These are phyloP conservation scores for Hypotaenidia philippensis DNA, from an alignment of 2,797 vertebrate genomes.

Conservation along the genomic window DNA sequence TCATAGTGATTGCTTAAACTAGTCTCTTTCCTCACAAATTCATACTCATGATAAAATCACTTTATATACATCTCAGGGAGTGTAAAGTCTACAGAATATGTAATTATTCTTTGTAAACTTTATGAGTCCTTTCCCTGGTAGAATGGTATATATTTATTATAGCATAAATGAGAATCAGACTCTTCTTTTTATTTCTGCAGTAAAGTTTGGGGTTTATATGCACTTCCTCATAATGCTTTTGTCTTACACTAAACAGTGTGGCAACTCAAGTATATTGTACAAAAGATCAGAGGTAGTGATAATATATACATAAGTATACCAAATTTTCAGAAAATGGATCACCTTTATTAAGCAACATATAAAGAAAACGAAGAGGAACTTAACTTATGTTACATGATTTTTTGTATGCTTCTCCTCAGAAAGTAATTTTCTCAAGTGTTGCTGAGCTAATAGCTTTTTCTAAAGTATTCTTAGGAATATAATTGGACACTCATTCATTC, in stretches of 20 bases:
- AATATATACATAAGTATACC: not conserved
- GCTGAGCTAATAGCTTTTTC: not conserved
- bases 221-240: not conserved
- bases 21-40: not conserved
- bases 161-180: not conserved
- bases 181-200: not conserved
- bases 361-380: not conserved
- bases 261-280: not conserved
- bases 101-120: not conserved
- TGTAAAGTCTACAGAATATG: not conserved
- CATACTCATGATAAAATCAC: not conserved
- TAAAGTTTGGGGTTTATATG: not conserved
- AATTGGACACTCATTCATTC: not conserved
- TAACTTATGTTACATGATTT: not conserved
- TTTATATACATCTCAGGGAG: not conserved
- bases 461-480: not conserved
- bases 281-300: not conserved
- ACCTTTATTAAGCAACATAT: not conserved
- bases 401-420: not conserved
- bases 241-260: not conserved
- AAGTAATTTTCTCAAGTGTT: not conserved
- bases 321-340: not conserved
- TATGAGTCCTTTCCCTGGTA: not conserved
- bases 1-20: not conserved
- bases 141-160: not conserved